Conservation (phyloP, 2,113 vertebrate genomes). For the Danio rerio region GRCz12tu NC_133185.1:27686501-27687000, state of each 20-base stretch:
- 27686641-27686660: slow-evolving; percentile 34
- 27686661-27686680: slow-evolving; percentile 38
- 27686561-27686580: slow-evolving; percentile 51
- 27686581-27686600: slow-evolving; percentile 24
- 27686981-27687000: too few species aligned
- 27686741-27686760: not conserved
- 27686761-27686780: slow-evolving; percentile 77
- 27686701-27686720: slow-evolving; percentile 48
- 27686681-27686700: slow-evolving; percentile 26
- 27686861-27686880: slow-evolving; percentile 85
- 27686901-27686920: not conserved
- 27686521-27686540: slow-evolving; percentile 78
- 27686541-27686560: slow-evolving; percentile 56
- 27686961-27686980: too few species aligned
- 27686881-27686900: slow-evolving; percentile 80
- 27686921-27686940: too few species aligned
- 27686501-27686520: slow-evolving; percentile 68
- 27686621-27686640: not conserved
- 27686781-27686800: slow-evolving; percentile 80
- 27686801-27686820: slow-evolving; percentile 79
- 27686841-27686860: slow-evolving; percentile 75
- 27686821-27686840: slow-evolving; percentile 82
- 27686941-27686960: too few species aligned
- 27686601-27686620: not conserved
- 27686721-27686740: too few species aligned